A percentile compares a stretch with the other conserved stretches of the same genome.
Conservation (phyloP, 2,113 vertebrate genomes). For the Falcunculus frontatus region DNA sequence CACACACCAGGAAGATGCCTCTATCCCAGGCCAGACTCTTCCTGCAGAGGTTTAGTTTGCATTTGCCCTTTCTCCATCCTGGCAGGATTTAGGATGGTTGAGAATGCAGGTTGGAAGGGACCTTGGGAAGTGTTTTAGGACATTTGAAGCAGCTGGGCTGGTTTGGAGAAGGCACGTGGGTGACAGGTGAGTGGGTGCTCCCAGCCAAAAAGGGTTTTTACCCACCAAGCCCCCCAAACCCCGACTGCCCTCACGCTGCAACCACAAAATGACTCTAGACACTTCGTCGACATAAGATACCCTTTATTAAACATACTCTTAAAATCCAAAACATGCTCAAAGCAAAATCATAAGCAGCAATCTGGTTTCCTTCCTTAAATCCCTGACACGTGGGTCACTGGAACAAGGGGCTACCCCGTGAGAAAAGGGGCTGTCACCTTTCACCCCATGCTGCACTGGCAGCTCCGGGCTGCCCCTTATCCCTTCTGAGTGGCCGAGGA, state of each 20-base stretch:
- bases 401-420: neutral
- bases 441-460: neutral
- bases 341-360: constrained; percentile 35
- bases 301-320: constrained; percentile 58
- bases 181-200: neutral
- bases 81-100: neutral
- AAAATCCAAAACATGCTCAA: constrained; percentile 50
- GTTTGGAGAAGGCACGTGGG: neutral
- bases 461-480: neutral
- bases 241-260: neutral
- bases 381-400: neutral
- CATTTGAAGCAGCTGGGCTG: neutral
- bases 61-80: neutral
- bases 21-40: neutral
- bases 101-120: neutral
- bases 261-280: rapidly evolving
- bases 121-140: neutral
- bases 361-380: constrained; percentile 14
- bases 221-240: too few relatives aligned
- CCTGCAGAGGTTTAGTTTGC: neutral
- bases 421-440: neutral
- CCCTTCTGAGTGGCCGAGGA: neutral
- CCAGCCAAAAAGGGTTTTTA: neutral
- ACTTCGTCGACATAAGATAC: neutral
- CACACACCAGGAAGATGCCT: neutral